Conservation (phyloP, 2,797 vertebrate genomes). For the Selene dorsalis region DNA sequence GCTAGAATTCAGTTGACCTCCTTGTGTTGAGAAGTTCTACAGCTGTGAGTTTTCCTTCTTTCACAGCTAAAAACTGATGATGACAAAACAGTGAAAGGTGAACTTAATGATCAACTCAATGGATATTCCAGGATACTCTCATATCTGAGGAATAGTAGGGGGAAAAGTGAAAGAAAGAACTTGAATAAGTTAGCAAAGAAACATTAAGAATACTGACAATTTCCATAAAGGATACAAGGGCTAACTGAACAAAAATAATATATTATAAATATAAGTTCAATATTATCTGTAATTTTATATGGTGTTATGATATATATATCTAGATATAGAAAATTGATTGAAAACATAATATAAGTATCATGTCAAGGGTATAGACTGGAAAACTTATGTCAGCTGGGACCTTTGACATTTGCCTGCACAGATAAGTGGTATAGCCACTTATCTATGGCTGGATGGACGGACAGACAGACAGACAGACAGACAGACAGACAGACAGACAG, state of each 20-base stretch:
- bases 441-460: too few species aligned
- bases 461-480: too few species aligned
- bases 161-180: not conserved
- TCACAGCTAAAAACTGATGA: not conserved
- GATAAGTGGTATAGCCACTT: too few species aligned
- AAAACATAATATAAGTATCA: not conserved
- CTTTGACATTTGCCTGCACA: too few species aligned
- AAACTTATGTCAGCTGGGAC: too few species aligned
- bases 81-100: not conserved
- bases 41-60: constrained; percentile 1
- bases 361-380: not conserved
- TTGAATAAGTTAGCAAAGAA: not conserved
- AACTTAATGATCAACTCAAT: not conserved
- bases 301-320: too few species aligned
- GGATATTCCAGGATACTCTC: not conserved
- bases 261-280: too few species aligned
- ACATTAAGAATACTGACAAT: not conserved
- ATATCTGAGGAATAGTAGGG: not conserved
- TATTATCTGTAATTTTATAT: too few species aligned
- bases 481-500: too few species aligned
- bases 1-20: not conserved
- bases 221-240: not conserved
- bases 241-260: too few species aligned
- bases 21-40: not conserved
- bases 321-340: too few species aligned